Conservation (phyloP, 2,113 vertebrate genomes). For the Neoarius graeffei region DNA sequence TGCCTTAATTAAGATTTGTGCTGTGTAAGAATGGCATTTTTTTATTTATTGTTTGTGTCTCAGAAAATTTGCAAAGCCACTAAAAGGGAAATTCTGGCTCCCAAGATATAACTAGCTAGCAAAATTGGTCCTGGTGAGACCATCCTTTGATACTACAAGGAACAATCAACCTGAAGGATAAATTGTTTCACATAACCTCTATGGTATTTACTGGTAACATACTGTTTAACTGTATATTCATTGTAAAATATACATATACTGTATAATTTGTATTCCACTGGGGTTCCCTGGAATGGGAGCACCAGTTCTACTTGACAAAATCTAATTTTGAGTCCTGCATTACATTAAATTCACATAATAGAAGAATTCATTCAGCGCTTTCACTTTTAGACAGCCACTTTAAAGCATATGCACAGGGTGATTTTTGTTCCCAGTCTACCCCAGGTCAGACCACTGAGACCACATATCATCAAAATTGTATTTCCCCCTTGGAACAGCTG, state of each 20-base stretch:
- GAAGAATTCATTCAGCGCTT: neutral
- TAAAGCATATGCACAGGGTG: neutral
- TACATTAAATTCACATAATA: neutral
- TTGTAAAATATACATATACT: neutral
- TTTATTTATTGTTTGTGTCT: neutral
- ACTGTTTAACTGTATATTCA: neutral
- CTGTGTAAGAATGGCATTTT: neutral
- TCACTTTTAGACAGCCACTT: neutral
- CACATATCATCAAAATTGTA: neutral
- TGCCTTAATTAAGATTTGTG: neutral
- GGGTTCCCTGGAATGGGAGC: neutral
- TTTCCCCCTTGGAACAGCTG: neutral
- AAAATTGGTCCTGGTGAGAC: neutral
- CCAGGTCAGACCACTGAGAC: neutral
- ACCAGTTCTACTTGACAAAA: neutral
- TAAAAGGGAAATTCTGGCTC: neutral
- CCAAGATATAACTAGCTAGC: neutral
- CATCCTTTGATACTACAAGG: neutral
- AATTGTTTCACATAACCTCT: neutral
- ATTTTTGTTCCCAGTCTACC: neutral
- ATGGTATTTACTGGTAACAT: neutral
- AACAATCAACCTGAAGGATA: neutral
- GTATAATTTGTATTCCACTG: neutral
- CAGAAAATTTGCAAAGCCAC: neutral
- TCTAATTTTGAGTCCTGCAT: neutral